Base-by-base conservation (phyloP, 2,888 invertebrate genomes). In the Timandra comae region DNA sequence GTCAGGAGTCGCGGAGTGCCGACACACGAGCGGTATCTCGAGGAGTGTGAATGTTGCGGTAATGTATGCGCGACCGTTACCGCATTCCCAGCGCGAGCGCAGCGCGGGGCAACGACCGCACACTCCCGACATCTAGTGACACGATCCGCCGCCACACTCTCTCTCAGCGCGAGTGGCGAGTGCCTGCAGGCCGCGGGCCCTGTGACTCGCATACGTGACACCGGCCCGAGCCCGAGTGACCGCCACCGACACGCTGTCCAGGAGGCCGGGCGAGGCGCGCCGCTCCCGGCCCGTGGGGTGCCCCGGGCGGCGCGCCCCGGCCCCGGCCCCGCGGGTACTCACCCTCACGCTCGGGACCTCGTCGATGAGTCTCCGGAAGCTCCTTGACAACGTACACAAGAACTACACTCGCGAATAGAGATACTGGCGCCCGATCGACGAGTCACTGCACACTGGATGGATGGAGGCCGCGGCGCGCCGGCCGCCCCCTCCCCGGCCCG, bases 371-470 rank as follows among this genome's bases (percentile, higher is more conserved):
- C 35, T 42, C 43, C 16, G 16, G 16, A 6, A 16, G 16, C 16
- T 16, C 16, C 16, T 16, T 40, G 36, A 37, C 49, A 43, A 44
- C 49, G 42, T 56, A 61, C 58, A 40, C 16, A 16, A 16, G 4
- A 16, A 16, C 16, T n/a, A 51, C 68, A 72, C 69, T 67, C 74
- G 66, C 76, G 69, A n/a, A n/a, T n/a, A n/a, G n/a, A n/a, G 51
- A 57, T 57, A 72, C 61, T 62, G 51, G 64, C 74, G 70, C 70
- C 70, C 55, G 62, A 57, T 52, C 68, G 76, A 74, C 75, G 76
- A 64, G 61, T 56, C 70, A 64, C 63, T 63, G 60, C 54, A 58
- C 62, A 78, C 78, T 78, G 76, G 56, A 41, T 78, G 76, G 56
- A 41, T 11, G 30, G 48, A 54, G 54, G 52, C 52, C 48, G 55